Conservation (phyloP, 2,113 vertebrate species). For the Etia nguti region DNA sequence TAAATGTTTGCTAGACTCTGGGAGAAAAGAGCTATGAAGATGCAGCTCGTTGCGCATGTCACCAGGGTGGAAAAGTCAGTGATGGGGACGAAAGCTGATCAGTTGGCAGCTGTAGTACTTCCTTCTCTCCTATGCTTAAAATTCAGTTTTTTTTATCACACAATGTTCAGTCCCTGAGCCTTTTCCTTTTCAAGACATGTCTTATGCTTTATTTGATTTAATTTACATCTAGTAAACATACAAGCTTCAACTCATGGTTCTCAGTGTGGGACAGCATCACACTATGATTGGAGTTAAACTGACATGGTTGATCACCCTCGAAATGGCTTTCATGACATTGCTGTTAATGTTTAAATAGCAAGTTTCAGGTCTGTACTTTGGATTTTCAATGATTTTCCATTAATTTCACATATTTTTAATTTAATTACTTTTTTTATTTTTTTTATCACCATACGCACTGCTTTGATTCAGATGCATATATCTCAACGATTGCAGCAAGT, state of each 20-base stretch:
- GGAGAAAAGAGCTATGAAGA: neutral
- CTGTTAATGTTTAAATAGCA: neutral
- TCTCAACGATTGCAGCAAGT: neutral
- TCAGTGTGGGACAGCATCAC: neutral
- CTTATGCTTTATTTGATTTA: neutral
- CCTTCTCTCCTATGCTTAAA: neutral
- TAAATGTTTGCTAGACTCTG: neutral
- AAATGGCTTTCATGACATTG: neutral
- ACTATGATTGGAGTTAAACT: neutral
- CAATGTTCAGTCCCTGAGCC: rapidly evolving
- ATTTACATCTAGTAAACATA: neutral
- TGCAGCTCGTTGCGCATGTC: neutral
- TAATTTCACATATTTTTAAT: neutral
- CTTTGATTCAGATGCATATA: neutral
- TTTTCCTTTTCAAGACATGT: rapidly evolving
- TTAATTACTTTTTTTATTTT: neutral
- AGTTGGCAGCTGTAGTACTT: rapidly evolving
- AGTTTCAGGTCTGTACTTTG: neutral
- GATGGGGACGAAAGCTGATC: neutral
- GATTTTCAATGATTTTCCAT: neutral
- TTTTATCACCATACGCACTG: neutral
- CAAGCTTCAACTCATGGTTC: neutral
- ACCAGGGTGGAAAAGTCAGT: neutral
- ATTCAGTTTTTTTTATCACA: rapidly evolving
- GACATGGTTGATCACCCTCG: neutral